Evolutionary conservation across 2,113 vertebrate genomes (phyloP), one percentile per base, ranked within the genome.

Genomic region (Morone chrysops): DNA sequence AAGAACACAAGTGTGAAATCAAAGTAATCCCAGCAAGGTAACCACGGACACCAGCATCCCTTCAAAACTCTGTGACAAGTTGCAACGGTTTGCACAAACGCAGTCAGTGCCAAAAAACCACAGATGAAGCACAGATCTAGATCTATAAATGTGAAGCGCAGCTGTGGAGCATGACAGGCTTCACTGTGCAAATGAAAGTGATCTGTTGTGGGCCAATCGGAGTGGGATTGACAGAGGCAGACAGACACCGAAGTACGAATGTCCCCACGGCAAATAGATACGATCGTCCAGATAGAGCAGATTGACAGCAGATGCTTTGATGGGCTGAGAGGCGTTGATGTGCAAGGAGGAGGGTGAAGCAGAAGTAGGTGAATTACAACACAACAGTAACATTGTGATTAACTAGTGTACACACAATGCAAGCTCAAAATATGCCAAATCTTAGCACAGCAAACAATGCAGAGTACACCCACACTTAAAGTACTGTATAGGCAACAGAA

Each of bases 261-360:
- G 40, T 73, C 88, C 89, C 81, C 60, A 36, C 48, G 63, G 92
- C 78, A 68, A 89, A 81, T 81, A 80, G 87, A 93, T 93, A 81
- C 3, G 2, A 94, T 91, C 89, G 67, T 18, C 62, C 56, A 67
- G 79, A 87, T 59, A 59, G 60, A 62, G 80, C 56, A 62, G 80
- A 75, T 59, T 87, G 89, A 88, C 91, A 87, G 83, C 76, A 77
- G 72, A 78, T 68, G 70, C 78, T 75, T 73, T 78, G 68, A 80
- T 54, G 76, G 66, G 63, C 60, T 36, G 77, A 62, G 71, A 56
- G 75, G 67, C 7, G 41, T 22, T 59, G 53, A 9, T 63, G 69
- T 38, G 67, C 2, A 4, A 63, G 60, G 40, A 62, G 65, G 70
- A 66, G 66, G 20, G 75, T 17, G 48, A 60, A 65, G 38, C 56